Percentiles rank a stretch among this genome's conserved stretches.
Evolutionary conservation across 2,113 vertebrate genomes (phyloP).

Genomic region (Erythrocercus mccallii): DNA sequence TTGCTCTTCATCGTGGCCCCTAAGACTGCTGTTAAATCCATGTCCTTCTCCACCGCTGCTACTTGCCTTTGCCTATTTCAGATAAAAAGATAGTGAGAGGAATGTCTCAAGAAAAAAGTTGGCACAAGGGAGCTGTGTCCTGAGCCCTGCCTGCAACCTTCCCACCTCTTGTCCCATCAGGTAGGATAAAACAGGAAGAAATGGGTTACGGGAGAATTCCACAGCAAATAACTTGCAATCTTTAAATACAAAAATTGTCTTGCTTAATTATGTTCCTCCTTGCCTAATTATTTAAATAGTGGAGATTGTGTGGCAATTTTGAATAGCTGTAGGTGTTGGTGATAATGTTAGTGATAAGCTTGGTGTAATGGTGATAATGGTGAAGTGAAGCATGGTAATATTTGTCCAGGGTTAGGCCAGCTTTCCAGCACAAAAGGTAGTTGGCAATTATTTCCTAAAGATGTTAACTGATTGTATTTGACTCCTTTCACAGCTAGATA

Average conservation of each 20-base stretch:
- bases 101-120: background rate
- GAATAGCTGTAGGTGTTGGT: background rate
- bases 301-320: background rate
- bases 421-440: background rate
- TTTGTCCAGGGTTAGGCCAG: background rate
- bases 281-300: background rate
- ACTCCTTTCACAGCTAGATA: background rate
- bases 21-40: background rate
- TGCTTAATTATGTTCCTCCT: background rate
- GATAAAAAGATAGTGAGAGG: background rate
- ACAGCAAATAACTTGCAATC: background rate
- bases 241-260: background rate
- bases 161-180: background rate
- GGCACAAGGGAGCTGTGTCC: background rate
- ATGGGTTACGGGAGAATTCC: background rate
- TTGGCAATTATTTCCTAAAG: background rate
- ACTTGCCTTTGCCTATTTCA: background rate
- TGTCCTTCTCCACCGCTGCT: background rate
- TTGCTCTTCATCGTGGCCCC: fast-evolving
- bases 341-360: too few species aligned
- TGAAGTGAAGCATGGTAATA: background rate
- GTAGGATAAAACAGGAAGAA: background rate
- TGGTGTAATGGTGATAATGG: too few species aligned
- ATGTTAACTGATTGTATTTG: background rate
- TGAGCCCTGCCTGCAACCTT: background rate